A percentile compares a stretch with the other conserved stretches of the same genome.
Evolutionary conservation across 2,797 vertebrate species (phyloP).

Genomic region (Manis pentadactyla): DNA sequence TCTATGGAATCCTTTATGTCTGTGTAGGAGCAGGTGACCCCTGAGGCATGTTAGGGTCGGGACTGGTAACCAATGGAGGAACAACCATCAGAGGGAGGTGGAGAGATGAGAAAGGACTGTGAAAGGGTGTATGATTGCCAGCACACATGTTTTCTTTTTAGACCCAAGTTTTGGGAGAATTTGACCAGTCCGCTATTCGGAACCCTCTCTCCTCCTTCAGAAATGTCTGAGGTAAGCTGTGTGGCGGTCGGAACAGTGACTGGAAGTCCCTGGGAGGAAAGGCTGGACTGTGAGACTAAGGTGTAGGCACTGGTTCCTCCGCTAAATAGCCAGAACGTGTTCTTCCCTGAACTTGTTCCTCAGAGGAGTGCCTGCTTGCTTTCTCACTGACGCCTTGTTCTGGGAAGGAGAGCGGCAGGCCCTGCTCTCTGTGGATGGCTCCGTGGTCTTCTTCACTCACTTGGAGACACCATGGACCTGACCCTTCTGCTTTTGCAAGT

Average conservation of each 20-base stretch:
- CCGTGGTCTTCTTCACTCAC: not conserved
- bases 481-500: not conserved
- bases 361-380: not conserved
- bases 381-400: not conserved
- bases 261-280: not conserved
- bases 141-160: constrained; percentile 79
- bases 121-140: not conserved
- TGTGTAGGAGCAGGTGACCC: not conserved
- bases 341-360: not conserved
- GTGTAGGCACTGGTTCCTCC: not conserved
- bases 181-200: constrained; percentile 95
- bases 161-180: constrained; percentile 98
- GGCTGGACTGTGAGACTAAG: not conserved
- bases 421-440: not conserved
- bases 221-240: constrained; percentile 95
- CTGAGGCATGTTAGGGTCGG: not conserved
- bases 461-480: not conserved
- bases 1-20: not conserved
- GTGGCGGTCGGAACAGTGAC: not conserved
- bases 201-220: constrained; percentile 92
- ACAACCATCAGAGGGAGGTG: not conserved
- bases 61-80: not conserved
- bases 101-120: not conserved
- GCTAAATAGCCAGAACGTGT: not conserved
- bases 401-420: not conserved